These are phyloP conservation scores for Pycnonotus jocosus DNA, from an alignment of 2,113 vertebrate species.

Conservation along the genomic window DNA sequence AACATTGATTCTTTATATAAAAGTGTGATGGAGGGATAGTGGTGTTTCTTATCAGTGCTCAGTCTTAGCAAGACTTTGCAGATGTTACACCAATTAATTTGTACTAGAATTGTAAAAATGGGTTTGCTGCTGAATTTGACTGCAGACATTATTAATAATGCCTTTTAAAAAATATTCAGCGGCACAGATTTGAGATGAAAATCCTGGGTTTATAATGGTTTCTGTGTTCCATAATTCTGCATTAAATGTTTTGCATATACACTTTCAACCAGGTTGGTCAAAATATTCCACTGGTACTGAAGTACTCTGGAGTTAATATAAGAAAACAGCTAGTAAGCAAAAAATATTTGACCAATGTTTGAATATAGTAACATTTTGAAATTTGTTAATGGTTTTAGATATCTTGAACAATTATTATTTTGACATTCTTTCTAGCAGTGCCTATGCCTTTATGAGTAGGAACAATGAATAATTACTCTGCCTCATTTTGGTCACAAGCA, in stretches of 20 bases:
- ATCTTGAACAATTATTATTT: not conserved
- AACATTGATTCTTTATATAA: not conserved
- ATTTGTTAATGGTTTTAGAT: not conserved
- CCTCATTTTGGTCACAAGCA: not conserved
- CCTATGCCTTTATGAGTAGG: not conserved
- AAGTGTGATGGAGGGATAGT: not conserved
- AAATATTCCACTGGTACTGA: not conserved
- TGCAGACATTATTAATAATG: not conserved
- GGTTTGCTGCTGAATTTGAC: not conserved
- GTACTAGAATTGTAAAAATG: not conserved
- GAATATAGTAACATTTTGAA: rapidly evolving
- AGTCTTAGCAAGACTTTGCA: not conserved
- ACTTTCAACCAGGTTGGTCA: not conserved
- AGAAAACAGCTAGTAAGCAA: not conserved
- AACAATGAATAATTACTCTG: not conserved
- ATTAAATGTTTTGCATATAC: not conserved
- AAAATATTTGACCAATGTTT: not conserved
- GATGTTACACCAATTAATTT: not conserved
- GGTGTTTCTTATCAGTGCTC: not conserved
- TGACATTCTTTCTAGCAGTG: not conserved
- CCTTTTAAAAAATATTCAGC: not conserved
- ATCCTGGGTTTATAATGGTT: not conserved
- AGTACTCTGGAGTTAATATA: not conserved
- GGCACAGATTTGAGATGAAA: not conserved
- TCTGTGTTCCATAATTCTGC: not conserved